phyloP scores from a whole-genome alignment of 2,113 vertebrate species.

The Oceanodroma tethys region DNA sequence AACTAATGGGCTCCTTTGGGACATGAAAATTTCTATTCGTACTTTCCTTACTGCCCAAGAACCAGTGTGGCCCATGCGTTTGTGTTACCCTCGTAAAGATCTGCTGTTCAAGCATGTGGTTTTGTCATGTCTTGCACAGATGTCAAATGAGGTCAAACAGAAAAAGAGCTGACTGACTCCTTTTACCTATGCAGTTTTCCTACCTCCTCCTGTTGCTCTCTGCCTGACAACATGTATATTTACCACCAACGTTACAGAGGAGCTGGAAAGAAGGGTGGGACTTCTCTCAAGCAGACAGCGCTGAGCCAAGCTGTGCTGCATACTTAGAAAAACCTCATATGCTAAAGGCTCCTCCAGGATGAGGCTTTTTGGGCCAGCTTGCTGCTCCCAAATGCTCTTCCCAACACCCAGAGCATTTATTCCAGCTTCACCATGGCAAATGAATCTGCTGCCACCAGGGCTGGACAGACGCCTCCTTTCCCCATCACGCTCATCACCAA shows the following conservation, averaged over 20 bases:
- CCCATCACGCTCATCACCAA: accelerated
- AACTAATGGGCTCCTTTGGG: slow-evolving; percentile 55
- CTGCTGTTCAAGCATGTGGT: neutral
- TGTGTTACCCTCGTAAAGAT: neutral
- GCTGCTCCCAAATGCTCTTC: neutral
- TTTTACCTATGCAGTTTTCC: neutral
- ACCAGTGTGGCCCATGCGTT: neutral
- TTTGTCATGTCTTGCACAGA: neutral
- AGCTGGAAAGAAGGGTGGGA: neutral
- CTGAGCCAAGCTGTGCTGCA: neutral
- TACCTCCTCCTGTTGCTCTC: neutral
- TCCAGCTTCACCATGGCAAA: neutral
- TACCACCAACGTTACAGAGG: neutral
- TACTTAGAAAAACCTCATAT: neutral
- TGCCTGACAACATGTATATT: neutral
- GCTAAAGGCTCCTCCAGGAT: neutral
- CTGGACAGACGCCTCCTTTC: neutral
- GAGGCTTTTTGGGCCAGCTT: neutral
- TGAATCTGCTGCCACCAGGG: neutral
- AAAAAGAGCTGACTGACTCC: neutral
- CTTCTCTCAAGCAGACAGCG: neutral
- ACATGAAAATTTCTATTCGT: neutral
- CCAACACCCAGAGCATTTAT: too few species aligned
- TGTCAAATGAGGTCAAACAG: neutral
- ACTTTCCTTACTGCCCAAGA: neutral